Conservation (phyloP, 2,888 invertebrate species). For the Cheilosia soror region DNA sequence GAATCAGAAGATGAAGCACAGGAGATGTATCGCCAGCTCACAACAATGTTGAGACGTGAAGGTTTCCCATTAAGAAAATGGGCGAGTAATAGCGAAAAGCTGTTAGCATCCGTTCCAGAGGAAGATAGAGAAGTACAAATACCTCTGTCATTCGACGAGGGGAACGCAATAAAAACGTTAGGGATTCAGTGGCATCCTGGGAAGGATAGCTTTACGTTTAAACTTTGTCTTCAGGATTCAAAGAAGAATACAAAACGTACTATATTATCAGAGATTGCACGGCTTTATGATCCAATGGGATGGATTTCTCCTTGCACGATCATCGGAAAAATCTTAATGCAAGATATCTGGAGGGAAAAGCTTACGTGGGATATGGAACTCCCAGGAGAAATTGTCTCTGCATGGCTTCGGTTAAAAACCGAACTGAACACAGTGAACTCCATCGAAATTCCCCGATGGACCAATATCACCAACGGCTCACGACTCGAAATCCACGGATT, state of each 20-base stretch:
- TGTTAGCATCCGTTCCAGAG: background rate
- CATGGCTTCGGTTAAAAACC: background rate
- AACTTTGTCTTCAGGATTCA: background rate
- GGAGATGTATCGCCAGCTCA: conserved; percentile 2
- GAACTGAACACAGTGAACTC: background rate
- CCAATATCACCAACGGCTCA: background rate
- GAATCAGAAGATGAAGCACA: conserved; percentile 5
- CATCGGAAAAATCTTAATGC: background rate
- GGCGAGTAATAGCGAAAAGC: conserved; percentile 1
- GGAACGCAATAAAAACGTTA: background rate
- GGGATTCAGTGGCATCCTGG: conserved; percentile 16
- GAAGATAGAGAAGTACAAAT: conserved; percentile 4
- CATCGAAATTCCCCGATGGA: conserved; percentile 7
- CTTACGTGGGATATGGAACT: conserved; percentile 9
- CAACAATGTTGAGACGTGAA: background rate
- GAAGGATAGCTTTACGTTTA: background rate
- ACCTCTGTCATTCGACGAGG: conserved; percentile 6
- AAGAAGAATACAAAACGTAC: conserved; percentile 1
- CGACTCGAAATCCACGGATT: conserved; percentile 7
- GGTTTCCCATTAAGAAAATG: conserved; percentile 33
- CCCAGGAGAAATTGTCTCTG: background rate
- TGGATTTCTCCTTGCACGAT: conserved; percentile 4
- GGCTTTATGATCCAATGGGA: conserved; percentile 5
- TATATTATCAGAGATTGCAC: background rate
- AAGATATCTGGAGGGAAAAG: background rate